Conservation (phyloP, 2,888 invertebrate species). For the Acronicta psi region DNA sequence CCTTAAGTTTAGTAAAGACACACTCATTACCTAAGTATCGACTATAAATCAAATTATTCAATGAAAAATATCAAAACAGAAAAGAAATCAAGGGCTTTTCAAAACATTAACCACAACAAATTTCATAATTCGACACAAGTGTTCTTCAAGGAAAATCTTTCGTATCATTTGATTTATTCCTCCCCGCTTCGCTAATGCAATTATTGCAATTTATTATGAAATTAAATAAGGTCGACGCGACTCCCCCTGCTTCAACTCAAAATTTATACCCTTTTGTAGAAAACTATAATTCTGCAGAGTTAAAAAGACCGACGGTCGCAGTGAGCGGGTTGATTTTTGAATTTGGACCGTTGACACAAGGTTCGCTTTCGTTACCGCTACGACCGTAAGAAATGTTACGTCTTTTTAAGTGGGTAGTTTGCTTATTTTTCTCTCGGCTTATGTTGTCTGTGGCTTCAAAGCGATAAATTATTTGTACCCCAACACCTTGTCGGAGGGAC, state of each 20-base stretch:
- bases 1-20: too few species aligned
- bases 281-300: constrained; percentile 70
- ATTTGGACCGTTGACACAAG: constrained; percentile 66
- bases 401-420: constrained; percentile 85
- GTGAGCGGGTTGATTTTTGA: constrained; percentile 74
- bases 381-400: constrained; percentile 64
- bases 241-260: constrained; percentile 68
- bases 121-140: constrained; percentile 63
- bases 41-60: too few species aligned
- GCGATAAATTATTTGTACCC: constrained; percentile 87
- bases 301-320: constrained; percentile 65
- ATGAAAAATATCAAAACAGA: too few species aligned
- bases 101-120: constrained; percentile 54
- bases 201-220: constrained; percentile 88
- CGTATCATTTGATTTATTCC: constrained; percentile 80
- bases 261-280: constrained; percentile 83
- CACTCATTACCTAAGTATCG: too few species aligned
- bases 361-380: constrained; percentile 67
- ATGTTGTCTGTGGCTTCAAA: constrained; percentile 82
- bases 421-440: constrained; percentile 86
- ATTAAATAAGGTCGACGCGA: constrained; percentile 85
- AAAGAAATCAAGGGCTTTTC: constrained; percentile 45
- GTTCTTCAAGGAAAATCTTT: constrained; percentile 63
- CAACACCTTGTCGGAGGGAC: constrained; percentile 82
- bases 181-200: constrained; percentile 80